Evolutionary conservation across 2,113 vertebrate genomes (phyloP).

Genomic region (Mustelus asterias): DNA sequence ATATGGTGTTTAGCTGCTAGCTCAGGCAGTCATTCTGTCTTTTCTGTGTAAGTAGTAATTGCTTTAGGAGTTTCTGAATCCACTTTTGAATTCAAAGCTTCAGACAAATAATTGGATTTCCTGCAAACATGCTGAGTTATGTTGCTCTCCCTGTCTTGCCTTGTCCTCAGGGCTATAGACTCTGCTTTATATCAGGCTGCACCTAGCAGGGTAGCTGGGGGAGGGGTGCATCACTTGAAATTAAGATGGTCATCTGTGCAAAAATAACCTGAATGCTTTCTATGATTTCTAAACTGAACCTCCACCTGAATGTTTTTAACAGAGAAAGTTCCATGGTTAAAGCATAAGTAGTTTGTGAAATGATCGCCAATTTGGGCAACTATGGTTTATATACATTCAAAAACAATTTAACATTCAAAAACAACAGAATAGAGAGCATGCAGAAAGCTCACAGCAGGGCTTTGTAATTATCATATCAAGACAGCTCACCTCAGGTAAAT

Average conservation of each 20-base stretch:
- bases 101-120: conserved; percentile 77
- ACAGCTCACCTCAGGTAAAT: conserved; percentile 1
- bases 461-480: neutral
- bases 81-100: conserved; percentile 73
- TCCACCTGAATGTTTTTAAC: conserved; percentile 49
- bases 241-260: conserved; percentile 57
- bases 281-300: conserved; percentile 48
- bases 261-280: conserved; percentile 49
- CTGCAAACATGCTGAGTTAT: conserved; percentile 76
- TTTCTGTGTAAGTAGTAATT: conserved; percentile 61
- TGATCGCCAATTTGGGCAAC: conserved; percentile 53
- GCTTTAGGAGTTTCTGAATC: conserved; percentile 73
- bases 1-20: conserved; percentile 57
- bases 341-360: conserved; percentile 44
- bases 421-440: neutral
- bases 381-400: conserved; percentile 43
- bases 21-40: conserved; percentile 46
- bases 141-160: conserved; percentile 64
- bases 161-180: conserved; percentile 61
- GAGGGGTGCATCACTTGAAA: conserved; percentile 53
- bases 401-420: neutral
- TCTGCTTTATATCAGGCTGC: conserved; percentile 58
- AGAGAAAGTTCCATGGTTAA: conserved; percentile 43
- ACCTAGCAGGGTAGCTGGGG: conserved; percentile 53
- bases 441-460: neutral